phyloP scores from a whole-genome alignment of 1,140 invertebrate species.

The Drosophila navojoa region DNA sequence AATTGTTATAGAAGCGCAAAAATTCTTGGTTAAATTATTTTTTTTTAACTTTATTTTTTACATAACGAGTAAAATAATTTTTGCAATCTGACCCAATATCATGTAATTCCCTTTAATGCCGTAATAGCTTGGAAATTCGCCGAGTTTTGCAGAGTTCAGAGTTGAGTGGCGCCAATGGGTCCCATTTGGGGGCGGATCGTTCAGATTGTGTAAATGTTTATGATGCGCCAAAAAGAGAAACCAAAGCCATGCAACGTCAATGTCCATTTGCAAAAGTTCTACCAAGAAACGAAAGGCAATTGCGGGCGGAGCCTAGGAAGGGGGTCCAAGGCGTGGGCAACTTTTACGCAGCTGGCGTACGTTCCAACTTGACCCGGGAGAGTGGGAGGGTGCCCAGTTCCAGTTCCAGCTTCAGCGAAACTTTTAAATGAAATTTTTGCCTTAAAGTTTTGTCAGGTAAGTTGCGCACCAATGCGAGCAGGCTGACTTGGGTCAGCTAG shows the following conservation, averaged over 20 bases:
- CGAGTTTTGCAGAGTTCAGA: constrained; percentile 1
- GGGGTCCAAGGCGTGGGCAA: constrained; percentile 3
- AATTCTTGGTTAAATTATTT: too few species aligned
- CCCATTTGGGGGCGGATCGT: constrained; percentile 22
- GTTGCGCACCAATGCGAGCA: constrained; percentile 43
- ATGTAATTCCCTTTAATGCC: background rate
- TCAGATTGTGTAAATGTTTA: constrained; percentile 65
- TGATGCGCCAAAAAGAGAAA: constrained; percentile 40
- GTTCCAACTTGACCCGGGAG: constrained; percentile 43
- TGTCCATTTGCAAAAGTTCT: constrained; percentile 78
- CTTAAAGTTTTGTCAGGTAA: constrained; percentile 79
- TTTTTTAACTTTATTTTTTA: too few species aligned
- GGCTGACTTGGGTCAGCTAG: constrained; percentile 69
- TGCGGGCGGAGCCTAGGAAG: background rate
- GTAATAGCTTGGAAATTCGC: background rate
- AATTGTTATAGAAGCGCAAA: background rate
- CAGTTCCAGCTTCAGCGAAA: constrained; percentile 53
- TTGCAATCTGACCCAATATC: background rate
- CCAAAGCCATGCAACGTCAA: constrained; percentile 69
- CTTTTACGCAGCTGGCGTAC: constrained; percentile 68
- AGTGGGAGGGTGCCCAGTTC: background rate
- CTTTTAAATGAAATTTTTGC: constrained; percentile 82
- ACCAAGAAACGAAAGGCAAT: constrained; percentile 56
- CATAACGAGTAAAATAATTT: background rate
- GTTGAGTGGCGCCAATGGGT: constrained; percentile 25